A percentile compares a stretch with the other conserved stretches of the same genome.
These are phyloP conservation scores for Psilopogon haemacephalus DNA, from an alignment of 2,113 vertebrate species.

Conservation along the genomic window DNA sequence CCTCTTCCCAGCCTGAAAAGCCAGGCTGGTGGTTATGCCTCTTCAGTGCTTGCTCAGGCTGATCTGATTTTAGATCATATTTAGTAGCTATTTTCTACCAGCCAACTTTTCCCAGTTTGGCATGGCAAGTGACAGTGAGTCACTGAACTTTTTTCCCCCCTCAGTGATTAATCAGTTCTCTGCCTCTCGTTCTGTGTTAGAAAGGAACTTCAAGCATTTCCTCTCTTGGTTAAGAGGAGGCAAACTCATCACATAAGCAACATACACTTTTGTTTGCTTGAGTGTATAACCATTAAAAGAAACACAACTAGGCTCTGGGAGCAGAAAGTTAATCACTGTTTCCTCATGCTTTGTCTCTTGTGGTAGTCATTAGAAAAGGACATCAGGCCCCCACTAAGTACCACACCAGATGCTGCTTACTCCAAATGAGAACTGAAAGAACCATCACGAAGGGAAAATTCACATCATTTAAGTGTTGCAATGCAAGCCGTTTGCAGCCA, in stretches of 20 bases:
- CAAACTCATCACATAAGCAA: background rate
- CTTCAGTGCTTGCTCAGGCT: background rate
- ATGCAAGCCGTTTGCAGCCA: conserved; percentile 16
- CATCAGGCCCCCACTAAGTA: conserved; percentile 33
- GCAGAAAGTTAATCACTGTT: conserved; percentile 41
- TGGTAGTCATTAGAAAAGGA: conserved; percentile 44
- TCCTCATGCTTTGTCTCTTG: conserved; percentile 39
- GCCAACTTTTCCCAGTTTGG: background rate
- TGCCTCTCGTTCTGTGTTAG: background rate
- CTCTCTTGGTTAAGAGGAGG: background rate
- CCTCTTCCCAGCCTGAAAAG: background rate
- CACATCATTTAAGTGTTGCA: background rate
- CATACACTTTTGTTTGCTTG: background rate
- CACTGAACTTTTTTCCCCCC: background rate
- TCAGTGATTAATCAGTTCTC: conserved; percentile 27
- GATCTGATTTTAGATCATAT: background rate
- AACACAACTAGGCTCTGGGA: background rate
- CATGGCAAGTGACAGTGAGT: background rate
- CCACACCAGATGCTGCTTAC: conserved; percentile 33
- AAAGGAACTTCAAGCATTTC: background rate
- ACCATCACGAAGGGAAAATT: background rate
- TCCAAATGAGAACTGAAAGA: conserved; percentile 47
- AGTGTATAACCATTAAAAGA: background rate
- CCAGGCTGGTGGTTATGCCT: background rate
- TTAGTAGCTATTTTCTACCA: background rate